Percentiles rank a stretch among this genome's conserved stretches.
These are phyloP conservation scores for Drosophila azteca DNA, from an alignment of 1,140 invertebrate genomes.

Conservation along the genomic window DNA sequence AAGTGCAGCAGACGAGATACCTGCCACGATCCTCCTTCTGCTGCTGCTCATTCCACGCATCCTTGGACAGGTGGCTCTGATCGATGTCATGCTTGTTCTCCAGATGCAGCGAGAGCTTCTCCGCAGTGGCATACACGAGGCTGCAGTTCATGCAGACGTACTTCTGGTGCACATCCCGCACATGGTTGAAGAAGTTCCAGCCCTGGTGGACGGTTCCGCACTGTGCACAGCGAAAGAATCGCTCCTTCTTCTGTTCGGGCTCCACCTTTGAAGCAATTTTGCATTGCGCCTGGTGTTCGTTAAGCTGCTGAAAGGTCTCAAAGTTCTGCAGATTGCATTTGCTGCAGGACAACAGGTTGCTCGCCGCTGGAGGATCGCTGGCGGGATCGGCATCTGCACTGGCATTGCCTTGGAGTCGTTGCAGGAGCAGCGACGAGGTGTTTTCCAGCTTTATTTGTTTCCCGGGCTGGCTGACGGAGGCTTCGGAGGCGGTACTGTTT, in stretches of 20 bases:
- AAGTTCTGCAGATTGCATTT: constrained; percentile 82
- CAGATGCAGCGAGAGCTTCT: constrained; percentile 90
- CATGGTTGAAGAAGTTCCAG: constrained; percentile 92
- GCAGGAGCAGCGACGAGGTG: constrained; percentile 56
- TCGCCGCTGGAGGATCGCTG: neutral
- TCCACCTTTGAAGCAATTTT: neutral
- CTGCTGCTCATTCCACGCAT: constrained; percentile 85
- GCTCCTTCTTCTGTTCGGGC: constrained; percentile 42
- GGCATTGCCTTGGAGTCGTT: constrained; percentile 63
- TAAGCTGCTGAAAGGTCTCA: constrained; percentile 80
- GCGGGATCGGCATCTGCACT: neutral
- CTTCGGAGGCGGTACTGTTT: constrained; percentile 2
- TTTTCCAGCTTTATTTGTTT: constrained; percentile 5
- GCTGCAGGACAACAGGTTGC: constrained; percentile 37
- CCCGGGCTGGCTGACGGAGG: constrained; percentile 21
- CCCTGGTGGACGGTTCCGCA: constrained; percentile 92
- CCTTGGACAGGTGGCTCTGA: constrained; percentile 86
- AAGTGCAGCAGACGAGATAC: constrained; percentile 91
- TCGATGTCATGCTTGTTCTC: constrained; percentile 89
- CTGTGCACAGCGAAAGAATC: constrained; percentile 89
- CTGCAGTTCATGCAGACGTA: constrained; percentile 92
- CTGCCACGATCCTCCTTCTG: constrained; percentile 83
- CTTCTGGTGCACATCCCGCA: constrained; percentile 90
- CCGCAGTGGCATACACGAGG: constrained; percentile 90
- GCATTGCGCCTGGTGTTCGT: constrained; percentile 45